Evolutionary conservation across 2,888 invertebrate genomes (phyloP).

Genomic region (Phortica okadai): DNA sequence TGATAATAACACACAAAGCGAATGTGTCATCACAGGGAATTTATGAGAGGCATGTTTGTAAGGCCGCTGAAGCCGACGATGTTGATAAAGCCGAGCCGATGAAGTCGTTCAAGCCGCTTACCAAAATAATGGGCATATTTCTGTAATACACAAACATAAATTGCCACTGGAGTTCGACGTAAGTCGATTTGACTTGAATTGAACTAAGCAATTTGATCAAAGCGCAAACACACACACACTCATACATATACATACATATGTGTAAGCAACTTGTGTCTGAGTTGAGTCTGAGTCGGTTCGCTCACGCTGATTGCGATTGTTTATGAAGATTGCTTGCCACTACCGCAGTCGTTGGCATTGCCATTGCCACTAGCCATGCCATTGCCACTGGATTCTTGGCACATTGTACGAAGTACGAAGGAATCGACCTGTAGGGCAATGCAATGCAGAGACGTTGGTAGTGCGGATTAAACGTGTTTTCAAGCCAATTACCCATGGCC

Average conservation of each 20-base stretch:
- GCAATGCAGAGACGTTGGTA: not conserved
- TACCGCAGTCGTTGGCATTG: conserved; percentile 42
- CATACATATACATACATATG: not conserved
- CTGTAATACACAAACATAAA: no score
- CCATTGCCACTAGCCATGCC: not conserved
- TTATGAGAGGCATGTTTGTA: conserved; percentile 19
- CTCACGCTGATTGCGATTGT: conserved; percentile 40
- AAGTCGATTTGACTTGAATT: not conserved
- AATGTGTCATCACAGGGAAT: conserved; percentile 35
- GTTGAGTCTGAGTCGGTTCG: not conserved
- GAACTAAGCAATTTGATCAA: not conserved
- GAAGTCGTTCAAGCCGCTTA: not conserved
- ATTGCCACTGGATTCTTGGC: conserved; percentile 44
- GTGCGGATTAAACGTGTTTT: conserved; percentile 64
- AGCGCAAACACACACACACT: not conserved
- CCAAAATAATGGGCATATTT: no score
- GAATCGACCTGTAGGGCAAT: no score
- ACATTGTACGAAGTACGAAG: conserved; percentile 30
- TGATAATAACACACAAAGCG: conserved; percentile 12
- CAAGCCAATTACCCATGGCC: conserved; percentile 69
- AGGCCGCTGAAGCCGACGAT: not conserved
- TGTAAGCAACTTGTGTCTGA: not conserved
- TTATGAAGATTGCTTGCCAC: conserved; percentile 55
- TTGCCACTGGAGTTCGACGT: not conserved
- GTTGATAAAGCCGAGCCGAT: not conserved